Base-by-base conservation (phyloP, 2,113 vertebrate species). In the Oxyruncus cristatus region DNA sequence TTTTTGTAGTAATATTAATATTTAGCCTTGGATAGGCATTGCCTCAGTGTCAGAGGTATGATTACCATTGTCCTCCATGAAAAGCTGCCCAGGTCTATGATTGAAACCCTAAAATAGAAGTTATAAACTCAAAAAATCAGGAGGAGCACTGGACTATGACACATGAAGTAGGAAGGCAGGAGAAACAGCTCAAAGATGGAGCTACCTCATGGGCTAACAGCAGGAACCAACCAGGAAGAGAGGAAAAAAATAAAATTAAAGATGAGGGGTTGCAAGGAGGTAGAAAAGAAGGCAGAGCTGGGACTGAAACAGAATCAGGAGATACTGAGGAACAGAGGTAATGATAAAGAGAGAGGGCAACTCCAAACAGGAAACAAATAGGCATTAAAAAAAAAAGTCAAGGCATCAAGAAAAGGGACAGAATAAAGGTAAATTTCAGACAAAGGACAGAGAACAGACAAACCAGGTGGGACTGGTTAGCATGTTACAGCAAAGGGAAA, bases 301-400 rank as follows among this genome's bases (percentile, higher is more conserved):
- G 6, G 33, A 39, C 17, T 74, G 21, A 21, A 89, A 87, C 12
- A 62, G 52, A 81, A 50, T 14, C 12, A 39, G 23, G 11, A 75
- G 37, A 76, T 19, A 22, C 8, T 49, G 9, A 79, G 32, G 16
- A 85, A 9, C 15, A 73, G 33, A 20, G 1, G 3, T n/a, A 55
- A 67, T 5, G 47, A 62, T n/a, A 72, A 56, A 88, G 33, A 49
- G 9, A 75, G 14, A 11, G 8, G 7, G 4, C 8, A 93, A 24
- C 49, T 19, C 41, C 3, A 6, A 85, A 32, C 3, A 27, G 30
- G 12, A 56, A 71, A 59, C 24, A 37, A 71, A 46, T 5, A 33
- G 5, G 2, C 2, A 1, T 8, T 14, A 4, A n/a, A 70, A 30
- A 65, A 63, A 65, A 33, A 7, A 24, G 4, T 3, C 17, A 73